Evolutionary conservation across 64 coral and sea anemone species (phyloP), one percentile per base, ranked within the genome.

Genomic region (Montipora cactus): DNA sequence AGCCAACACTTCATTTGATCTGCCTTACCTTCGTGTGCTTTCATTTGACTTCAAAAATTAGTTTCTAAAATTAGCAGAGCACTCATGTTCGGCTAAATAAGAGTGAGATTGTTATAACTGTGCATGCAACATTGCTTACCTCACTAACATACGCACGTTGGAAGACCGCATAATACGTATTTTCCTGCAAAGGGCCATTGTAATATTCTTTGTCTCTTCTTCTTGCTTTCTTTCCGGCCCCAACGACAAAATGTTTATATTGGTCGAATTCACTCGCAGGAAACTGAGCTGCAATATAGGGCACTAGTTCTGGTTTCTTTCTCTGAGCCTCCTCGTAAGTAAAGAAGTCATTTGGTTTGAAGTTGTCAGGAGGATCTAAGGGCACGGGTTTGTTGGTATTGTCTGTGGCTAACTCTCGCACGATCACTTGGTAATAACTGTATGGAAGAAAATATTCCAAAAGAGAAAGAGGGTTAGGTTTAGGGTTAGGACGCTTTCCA

Each of bases 281-380:
- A 75, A 97, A 97, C 50, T 97, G 82, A 18, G 83, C 95, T 44
- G 95, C 75, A 16, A 97, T 89, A 79, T 97, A 97, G 5, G 95
- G 95, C 9, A 92, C 93, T 11, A 59, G 62, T 14, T 37, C 28
- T 1, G 79, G 73, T 67, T 92, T 92, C 67, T 21, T 76, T n/a
- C 58, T 20, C 3, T 12, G 64, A 14, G 95, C 95, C 78, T 97
- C 69, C n/a, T 92, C 78, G 76, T 97, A 97, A 18, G 89, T 94
- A 8, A 77, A 44, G 66, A 97, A 59, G 15, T 94, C 92, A 5
- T 70, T 7, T 84, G 48, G 77, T 84, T 78, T 95, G 59, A 81
- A 92, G 1, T 44, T 23, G n/a, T 92, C 85, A 15, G 95, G 92
- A 5, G 88, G 58, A 46, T 74, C 9, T 9, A 80, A 48, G 1